phyloP scores from a whole-genome alignment of 1,140 invertebrate genomes.

The Oedothorax gibbosus region DNA sequence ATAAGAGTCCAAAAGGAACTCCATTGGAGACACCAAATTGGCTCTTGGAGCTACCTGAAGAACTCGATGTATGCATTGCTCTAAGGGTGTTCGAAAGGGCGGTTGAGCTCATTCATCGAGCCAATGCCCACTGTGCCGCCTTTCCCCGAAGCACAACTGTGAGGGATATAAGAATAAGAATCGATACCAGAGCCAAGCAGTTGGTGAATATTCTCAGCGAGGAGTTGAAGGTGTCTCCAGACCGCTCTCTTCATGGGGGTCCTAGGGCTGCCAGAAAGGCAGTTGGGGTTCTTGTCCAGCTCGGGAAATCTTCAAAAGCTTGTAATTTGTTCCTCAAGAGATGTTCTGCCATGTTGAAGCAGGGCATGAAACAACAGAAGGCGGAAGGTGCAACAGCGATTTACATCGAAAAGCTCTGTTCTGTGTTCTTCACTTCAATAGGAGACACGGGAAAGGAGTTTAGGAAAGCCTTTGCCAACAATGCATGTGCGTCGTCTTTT shows the following conservation, averaged over 20 bases:
- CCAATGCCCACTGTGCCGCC: constrained; percentile 65
- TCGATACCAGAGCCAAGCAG: constrained; percentile 81
- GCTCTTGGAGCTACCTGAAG: constrained; percentile 91
- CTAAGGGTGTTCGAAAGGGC: constrained; percentile 97
- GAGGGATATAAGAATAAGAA: constrained; percentile 68
- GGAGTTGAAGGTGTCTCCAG: constrained; percentile 87
- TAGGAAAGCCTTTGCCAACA: constrained; percentile 80
- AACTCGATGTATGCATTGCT: constrained; percentile 96
- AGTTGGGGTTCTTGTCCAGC: constrained; percentile 86
- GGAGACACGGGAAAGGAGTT: constrained; percentile 90
- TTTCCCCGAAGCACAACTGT: constrained; percentile 62
- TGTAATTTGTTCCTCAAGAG: constrained; percentile 89
- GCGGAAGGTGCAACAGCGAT: constrained; percentile 86
- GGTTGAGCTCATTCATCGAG: constrained; percentile 81
- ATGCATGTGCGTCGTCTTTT: constrained; percentile 74
- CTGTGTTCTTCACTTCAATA: constrained; percentile 89
- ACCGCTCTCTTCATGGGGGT: constrained; percentile 93
- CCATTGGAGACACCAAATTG: constrained; percentile 80
- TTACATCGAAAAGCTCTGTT: constrained; percentile 86
- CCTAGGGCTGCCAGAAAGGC: constrained; percentile 86
- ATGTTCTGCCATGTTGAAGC: constrained; percentile 84
- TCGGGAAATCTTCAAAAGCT: constrained; percentile 79
- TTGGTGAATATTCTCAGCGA: constrained; percentile 87
- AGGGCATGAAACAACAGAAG: constrained; percentile 86
- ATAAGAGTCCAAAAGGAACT: constrained; percentile 65